Base-by-base conservation (phyloP, 2,888 invertebrate species). In the Amiota communis region DNA sequence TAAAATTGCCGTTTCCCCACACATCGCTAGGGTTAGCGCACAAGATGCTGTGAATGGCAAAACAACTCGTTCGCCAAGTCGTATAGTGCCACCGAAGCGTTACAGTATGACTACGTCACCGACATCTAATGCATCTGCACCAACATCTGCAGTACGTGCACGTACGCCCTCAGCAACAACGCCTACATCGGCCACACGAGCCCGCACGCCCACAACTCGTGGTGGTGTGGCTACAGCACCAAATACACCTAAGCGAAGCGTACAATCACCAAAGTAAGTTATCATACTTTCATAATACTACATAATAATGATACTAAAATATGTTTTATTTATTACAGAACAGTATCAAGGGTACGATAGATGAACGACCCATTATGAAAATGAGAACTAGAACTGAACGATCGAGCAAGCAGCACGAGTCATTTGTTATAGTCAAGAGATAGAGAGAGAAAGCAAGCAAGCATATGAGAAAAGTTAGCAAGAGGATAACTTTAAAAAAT, bases 61-160 rank as follows among this genome's bases (percentile, higher is more conserved):
- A 73, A 79, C 85, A 73, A 83, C 89, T 17, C 87, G 89, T 68
- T 90, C 90, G 36, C 90, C 90, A 65, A 90, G 90, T 79, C 88
- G 89, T 75, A 87, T 90, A 75, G 87, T 89, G 77, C 88, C 87
- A 74, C 90, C 90, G 49, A 90, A 90, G 77, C 87, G 89, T 67
- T 90, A 90, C 73, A 88, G 87, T 72, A 79, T 89, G 72, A 83
- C 83, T 49, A 68, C 81, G 72, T 73, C 78, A 23, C 70, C 73
- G 36, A 36, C 48, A 13, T 36, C 36, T 36, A 36, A 36, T 36
- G 57, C 67, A n/a, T 46, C 64, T 49, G 49, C 70, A 36, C 56
- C 71, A 13, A 48, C 74, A 15, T 59, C 72, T 11, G 68, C 59
- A 64, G 49, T 68, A 17, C 70, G 59, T 10, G 47, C 74, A 17